Evolutionary conservation across 2,797 vertebrate genomes (phyloP).

Genomic region (Serranus cabrilla): DNA sequence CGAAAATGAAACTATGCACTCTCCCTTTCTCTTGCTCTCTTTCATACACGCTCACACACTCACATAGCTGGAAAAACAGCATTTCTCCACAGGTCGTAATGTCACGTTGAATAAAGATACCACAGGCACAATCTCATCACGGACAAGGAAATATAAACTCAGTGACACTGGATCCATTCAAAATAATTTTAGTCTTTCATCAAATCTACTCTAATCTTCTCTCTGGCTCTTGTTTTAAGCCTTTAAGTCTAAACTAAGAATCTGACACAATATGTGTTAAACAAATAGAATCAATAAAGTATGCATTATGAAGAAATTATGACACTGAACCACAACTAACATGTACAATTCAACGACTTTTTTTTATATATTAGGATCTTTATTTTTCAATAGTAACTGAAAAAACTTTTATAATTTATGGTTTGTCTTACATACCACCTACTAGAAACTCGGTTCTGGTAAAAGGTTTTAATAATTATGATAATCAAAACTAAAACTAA

Average conservation of each 20-base stretch:
- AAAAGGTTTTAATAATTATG: neutral
- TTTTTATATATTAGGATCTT: neutral
- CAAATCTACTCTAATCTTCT: neutral
- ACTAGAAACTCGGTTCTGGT: neutral
- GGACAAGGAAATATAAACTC: constrained; percentile 13
- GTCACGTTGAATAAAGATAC: constrained; percentile 5
- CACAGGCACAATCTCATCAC: constrained; percentile 2
- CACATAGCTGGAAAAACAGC: constrained; percentile 59
- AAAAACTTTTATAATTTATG: neutral
- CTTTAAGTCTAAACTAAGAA: neutral
- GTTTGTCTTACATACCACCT: neutral
- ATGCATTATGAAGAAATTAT: neutral
- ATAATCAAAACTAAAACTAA: neutral
- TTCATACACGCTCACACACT: neutral
- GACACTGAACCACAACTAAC: neutral
- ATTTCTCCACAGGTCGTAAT: constrained; percentile 45
- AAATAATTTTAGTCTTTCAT: neutral
- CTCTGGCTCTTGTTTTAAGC: no score
- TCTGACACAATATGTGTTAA: neutral
- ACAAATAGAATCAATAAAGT: neutral
- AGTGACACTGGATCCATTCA: neutral
- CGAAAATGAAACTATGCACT: constrained; percentile 25
- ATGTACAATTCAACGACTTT: neutral
- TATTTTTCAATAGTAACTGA: no score
- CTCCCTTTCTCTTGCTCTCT: neutral